Percentiles rank a stretch among this genome's conserved stretches.
phyloP scores from a whole-genome alignment of 1,140 invertebrate genomes.

The Chironomus striatipennis region DNA sequence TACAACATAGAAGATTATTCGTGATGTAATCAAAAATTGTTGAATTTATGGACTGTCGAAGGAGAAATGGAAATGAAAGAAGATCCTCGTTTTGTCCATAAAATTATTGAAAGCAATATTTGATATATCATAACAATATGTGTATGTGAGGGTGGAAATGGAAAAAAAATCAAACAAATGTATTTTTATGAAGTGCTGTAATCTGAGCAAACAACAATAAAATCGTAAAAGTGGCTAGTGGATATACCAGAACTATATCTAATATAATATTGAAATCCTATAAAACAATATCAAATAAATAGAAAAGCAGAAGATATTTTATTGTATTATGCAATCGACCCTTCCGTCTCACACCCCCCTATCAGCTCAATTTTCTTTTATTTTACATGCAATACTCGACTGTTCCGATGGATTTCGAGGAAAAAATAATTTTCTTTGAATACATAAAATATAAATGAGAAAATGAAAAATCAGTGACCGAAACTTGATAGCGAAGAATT shows the following conservation, averaged over 20 bases:
- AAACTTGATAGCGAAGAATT: background rate
- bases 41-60: slow-evolving; percentile 4
- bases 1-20: background rate
- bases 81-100: slow-evolving; percentile 16
- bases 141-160: too few species aligned
- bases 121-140: background rate
- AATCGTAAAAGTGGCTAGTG: background rate
- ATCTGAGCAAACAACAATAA: slow-evolving; percentile 1
- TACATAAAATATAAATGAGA: background rate
- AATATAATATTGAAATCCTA: background rate
- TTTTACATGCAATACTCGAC: background rate
- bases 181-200: background rate
- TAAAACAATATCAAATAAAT: slow-evolving; percentile 10
- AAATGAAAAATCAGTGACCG: background rate
- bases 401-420: too few species aligned
- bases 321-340: slow-evolving; percentile 7
- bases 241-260: background rate
- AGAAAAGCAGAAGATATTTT: background rate
- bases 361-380: too few species aligned
- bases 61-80: background rate
- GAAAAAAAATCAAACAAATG: too few species aligned
- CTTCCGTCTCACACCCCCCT: background rate
- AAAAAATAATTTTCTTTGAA: background rate
- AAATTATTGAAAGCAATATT: slow-evolving; percentile 7
- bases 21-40: slow-evolving; percentile 16